Evolutionary conservation across 2,888 invertebrate genomes (phyloP).

Genomic region (Papilio protenor): DNA sequence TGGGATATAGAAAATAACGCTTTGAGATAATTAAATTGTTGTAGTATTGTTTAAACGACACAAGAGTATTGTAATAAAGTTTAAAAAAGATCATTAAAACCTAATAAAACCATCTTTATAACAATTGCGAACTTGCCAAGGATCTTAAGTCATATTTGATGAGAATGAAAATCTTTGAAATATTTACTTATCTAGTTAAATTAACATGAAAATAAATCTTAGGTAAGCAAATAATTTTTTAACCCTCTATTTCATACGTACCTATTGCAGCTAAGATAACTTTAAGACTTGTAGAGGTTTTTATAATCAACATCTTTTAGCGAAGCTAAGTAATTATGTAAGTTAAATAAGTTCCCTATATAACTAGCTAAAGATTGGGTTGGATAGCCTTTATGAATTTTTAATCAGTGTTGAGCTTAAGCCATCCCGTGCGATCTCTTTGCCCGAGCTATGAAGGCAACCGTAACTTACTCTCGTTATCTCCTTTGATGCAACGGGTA

Average conservation of each 20-base stretch:
- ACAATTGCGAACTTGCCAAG: too few relatives aligned
- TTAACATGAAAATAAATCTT: too few relatives aligned
- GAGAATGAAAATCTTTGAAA: too few relatives aligned
- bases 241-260: neutral
- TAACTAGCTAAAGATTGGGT: slow-evolving; percentile 29
- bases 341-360: slow-evolving; percentile 15
- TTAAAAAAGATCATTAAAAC: too few relatives aligned
- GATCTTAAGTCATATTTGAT: too few relatives aligned
- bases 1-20: neutral
- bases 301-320: slow-evolving; percentile 22
- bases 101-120: too few relatives aligned
- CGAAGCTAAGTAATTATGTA: neutral
- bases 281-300: neutral
- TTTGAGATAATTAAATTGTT: neutral
- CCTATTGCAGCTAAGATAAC: neutral
- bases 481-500: slow-evolving; percentile 23
- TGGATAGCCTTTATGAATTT: slow-evolving; percentile 36
- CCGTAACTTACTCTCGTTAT: slow-evolving; percentile 34
- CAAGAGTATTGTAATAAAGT: too few relatives aligned
- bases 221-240: too few relatives aligned
- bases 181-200: too few relatives aligned
- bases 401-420: slow-evolving; percentile 35
- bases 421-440: slow-evolving; percentile 32
- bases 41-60: neutral
- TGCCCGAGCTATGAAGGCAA: slow-evolving; percentile 32